Conservation (phyloP, 2,797 vertebrate species). For the Mormyrus proboscirostris region DNA sequence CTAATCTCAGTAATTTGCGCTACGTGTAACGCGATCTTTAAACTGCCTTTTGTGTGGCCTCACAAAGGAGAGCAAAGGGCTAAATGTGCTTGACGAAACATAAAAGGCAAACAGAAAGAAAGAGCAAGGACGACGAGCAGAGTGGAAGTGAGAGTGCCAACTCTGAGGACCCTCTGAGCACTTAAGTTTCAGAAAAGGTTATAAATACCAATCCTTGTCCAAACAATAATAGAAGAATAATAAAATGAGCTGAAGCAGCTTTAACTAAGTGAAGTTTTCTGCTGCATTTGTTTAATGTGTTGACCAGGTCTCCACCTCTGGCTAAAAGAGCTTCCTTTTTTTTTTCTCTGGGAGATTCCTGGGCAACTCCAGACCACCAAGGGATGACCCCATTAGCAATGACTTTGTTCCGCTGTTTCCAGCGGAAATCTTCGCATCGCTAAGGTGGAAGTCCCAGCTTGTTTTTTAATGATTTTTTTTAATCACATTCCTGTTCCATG, state of each 20-base stretch:
- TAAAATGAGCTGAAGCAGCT: not conserved
- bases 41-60: not conserved
- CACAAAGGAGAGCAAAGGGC: not conserved
- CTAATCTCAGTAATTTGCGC: not conserved
- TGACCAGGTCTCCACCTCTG: not conserved
- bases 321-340: not conserved
- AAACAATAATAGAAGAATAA: not conserved
- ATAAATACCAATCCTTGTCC: not conserved
- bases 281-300: not conserved
- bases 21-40: not conserved
- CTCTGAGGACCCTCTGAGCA: not conserved
- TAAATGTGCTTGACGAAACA: not conserved
- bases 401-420: not conserved
- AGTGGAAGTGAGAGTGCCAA: not conserved
- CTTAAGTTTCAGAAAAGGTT: not conserved
- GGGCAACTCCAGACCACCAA: not conserved
- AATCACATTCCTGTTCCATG: not conserved
- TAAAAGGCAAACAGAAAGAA: not conserved
- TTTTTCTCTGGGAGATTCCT: not conserved
- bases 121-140: not conserved
- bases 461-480: not conserved
- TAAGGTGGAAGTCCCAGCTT: not conserved
- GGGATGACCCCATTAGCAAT: not conserved
- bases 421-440: not conserved
- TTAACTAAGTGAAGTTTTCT: not conserved